Base-by-base conservation (phyloP, 2,888 invertebrate species). In the Neoaliturus tenellus region DNA sequence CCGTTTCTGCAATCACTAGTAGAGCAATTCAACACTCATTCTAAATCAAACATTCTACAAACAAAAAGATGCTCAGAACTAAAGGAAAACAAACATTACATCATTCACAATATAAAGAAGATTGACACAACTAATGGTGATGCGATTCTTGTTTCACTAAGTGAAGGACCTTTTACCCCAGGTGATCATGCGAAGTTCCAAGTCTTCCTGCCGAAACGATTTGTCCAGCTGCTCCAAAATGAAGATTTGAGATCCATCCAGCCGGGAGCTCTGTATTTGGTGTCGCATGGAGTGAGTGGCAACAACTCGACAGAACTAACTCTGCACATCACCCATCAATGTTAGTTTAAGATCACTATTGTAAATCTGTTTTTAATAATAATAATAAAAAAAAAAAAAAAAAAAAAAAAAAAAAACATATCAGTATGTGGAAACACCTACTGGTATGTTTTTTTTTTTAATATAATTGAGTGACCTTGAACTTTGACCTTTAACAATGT, bases 11-110 rank as follows among this genome's bases (percentile, higher is more conserved):
- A 67, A 31, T 14, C 17, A 4, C 17, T 67, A 6, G 31, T 23
- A n/a, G 33, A 31, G 1, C 31, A 17, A 33, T 67, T 67, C 23
- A 67, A 67, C 31, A 5, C 17, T 4, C 67, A 67, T 23, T 67
- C 67, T 31, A 67, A 67, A 67, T 67, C 67, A 2, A 31, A 17
- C 17, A 1, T 31, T 28, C 67, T 67, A 1, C 31, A 8, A 4
- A 67, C 33, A 3, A 67, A 67, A 14, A 67, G 31, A n/a, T 67
- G 67, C n/a, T 67, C 31, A 31, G 67, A 67, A 23, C 33, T 67
- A 33, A 67, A 67, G n/a, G 67, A 67, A 67, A 4, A 67, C 4
- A 67, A 33, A 67, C 67, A 33, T n/a, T 67, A 67, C 14, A 67
- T 33, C n/a, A 14, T 67, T 28, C 67, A 67, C n/a, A 14, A 31